phyloP scores from a whole-genome alignment of 2,113 vertebrate species.

The Elephantulus edwardii region DNA sequence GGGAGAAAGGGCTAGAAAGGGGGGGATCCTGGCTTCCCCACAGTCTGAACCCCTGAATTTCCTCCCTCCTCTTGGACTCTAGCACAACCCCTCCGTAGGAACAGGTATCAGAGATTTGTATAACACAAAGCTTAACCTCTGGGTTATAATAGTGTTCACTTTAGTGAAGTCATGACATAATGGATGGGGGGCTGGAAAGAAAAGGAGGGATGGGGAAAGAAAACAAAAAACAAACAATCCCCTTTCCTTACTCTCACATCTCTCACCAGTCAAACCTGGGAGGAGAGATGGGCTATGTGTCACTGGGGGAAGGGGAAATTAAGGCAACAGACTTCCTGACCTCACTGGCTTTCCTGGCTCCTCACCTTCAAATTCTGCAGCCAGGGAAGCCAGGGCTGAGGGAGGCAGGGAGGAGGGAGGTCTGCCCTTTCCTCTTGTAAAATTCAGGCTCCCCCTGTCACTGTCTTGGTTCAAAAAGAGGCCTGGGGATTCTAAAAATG shows the following conservation, averaged over 20 bases:
- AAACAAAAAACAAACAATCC: conserved; percentile 62
- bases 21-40: conserved; percentile 65
- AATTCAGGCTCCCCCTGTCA: conserved; percentile 69
- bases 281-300: conserved; percentile 29
- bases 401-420: conserved; percentile 52
- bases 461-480: conserved; percentile 76
- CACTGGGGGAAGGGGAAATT: conserved; percentile 62
- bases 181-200: conserved; percentile 43
- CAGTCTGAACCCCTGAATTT: neutral
- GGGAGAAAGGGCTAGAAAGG: conserved; percentile 33
- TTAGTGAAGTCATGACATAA: conserved; percentile 76
- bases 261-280: conserved; percentile 45
- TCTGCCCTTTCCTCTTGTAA: conserved; percentile 70
- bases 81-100: conserved; percentile 63
- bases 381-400: conserved; percentile 47
- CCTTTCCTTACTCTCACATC: conserved; percentile 60
- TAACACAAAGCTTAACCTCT: conserved; percentile 56
- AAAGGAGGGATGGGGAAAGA: conserved; percentile 22
- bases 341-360: conserved; percentile 59
- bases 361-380: conserved; percentile 38
- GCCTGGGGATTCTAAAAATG: conserved; percentile 76
- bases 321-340: conserved; percentile 80
- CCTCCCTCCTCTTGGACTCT: conserved; percentile 43
- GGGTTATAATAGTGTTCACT: conserved; percentile 76
- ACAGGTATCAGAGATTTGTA: conserved; percentile 40